A percentile compares a stretch with the other conserved stretches of the same genome.
phyloP scores from a whole-genome alignment of 2,797 vertebrate species.

The Alosa sapidissima region DNA sequence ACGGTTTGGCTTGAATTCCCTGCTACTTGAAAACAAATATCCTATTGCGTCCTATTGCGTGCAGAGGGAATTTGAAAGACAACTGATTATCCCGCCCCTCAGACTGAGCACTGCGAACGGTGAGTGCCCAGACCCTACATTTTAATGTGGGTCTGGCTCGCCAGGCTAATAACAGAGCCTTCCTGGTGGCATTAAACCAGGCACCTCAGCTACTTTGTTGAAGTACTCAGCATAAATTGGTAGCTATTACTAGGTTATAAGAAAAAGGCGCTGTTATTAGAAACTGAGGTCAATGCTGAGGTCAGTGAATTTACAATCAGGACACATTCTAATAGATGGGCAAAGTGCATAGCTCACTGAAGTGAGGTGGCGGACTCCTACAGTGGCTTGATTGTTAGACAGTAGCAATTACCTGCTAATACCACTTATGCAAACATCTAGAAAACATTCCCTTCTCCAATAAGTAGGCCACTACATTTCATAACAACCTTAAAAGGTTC shows the following conservation, averaged over 20 bases:
- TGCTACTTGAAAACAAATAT: too few relatives aligned
- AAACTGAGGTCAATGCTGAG: not conserved
- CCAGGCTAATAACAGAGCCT: not conserved
- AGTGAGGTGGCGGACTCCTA: not conserved
- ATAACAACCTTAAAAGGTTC: not conserved
- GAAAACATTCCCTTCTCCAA: not conserved
- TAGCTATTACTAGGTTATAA: not conserved
- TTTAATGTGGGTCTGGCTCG: too few relatives aligned
- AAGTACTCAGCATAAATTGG: not conserved
- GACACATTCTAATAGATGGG: not conserved
- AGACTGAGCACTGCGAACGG: too few relatives aligned
- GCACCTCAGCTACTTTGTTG: not conserved
- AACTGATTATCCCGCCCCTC: too few relatives aligned
- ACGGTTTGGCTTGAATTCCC: too few relatives aligned
- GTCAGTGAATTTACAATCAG: not conserved
- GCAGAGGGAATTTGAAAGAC: too few relatives aligned
- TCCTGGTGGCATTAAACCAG: not conserved
- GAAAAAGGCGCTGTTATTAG: not conserved
- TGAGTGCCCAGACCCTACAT: too few relatives aligned
- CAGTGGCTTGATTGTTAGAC: not conserved
- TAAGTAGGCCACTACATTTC: not conserved
- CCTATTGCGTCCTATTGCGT: too few relatives aligned
- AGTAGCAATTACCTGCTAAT: not conserved
- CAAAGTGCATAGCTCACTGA: not conserved
- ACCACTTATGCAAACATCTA: not conserved